Conservation (phyloP, 2,888 invertebrate species). For the Hemicrepidius hirtus region DNA sequence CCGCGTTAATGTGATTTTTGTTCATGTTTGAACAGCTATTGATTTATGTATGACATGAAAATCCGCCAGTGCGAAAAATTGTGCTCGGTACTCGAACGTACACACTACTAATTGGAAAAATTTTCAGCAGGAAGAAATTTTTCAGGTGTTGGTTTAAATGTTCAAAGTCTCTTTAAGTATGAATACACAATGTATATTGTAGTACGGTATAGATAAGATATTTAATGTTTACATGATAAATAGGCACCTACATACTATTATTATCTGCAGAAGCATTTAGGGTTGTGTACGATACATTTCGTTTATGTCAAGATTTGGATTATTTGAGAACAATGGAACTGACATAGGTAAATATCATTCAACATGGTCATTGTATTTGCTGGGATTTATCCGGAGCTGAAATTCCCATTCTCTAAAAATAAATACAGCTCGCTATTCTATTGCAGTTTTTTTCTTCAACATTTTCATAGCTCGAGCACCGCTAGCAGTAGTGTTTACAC, state of each 20-base stretch:
- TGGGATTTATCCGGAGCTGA: conserved; percentile 38
- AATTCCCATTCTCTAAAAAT: conserved; percentile 42
- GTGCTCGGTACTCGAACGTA: conserved; percentile 32
- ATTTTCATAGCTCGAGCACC: conserved; percentile 60
- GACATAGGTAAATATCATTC: conserved; percentile 46
- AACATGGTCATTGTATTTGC: conserved; percentile 42
- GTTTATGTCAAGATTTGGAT: conserved; percentile 36
- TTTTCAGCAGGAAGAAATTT: not conserved
- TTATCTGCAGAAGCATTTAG: conserved; percentile 18
- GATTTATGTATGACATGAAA: conserved; percentile 53
- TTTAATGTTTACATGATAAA: too few species aligned
- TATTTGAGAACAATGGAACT: conserved; percentile 42
- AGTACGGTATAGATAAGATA: too few species aligned
- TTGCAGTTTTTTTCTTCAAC: conserved; percentile 34
- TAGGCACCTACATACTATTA: not conserved
- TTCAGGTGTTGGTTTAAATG: not conserved
- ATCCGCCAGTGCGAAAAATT: conserved; percentile 50
- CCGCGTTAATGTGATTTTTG: conserved; percentile 66
- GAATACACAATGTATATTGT: not conserved
- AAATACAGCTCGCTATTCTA: conserved; percentile 43
- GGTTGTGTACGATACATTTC: conserved; percentile 31
- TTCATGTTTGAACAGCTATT: conserved; percentile 61
- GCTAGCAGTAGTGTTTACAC: conserved; percentile 69
- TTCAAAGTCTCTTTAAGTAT: too few species aligned
- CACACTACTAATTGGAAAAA: conserved; percentile 14